Evolutionary conservation across 2,113 vertebrate genomes (phyloP).

Genomic region (Petromus typicus): DNA sequence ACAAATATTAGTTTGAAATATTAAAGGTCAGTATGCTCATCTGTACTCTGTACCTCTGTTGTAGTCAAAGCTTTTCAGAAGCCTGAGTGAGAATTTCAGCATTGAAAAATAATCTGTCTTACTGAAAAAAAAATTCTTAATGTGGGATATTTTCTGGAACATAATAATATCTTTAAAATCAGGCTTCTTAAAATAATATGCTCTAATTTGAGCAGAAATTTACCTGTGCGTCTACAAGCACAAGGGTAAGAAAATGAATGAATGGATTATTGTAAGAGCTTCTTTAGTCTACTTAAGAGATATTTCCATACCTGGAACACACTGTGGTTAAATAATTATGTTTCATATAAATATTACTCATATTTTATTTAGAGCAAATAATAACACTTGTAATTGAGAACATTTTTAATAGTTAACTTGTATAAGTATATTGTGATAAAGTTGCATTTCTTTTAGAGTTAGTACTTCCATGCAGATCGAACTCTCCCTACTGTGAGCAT

Average conservation of each 20-base stretch:
- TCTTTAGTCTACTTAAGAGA: not conserved
- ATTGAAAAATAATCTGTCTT: not conserved
- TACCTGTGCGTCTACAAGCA: conserved; percentile 5
- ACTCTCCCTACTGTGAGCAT: not conserved
- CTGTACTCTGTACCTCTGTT: not conserved
- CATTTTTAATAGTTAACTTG: not conserved
- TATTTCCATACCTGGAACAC: not conserved
- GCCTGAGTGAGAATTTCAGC: not conserved
- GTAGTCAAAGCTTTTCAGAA: not conserved
- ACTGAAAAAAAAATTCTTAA: conserved; percentile 6
- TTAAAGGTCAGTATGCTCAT: not conserved
- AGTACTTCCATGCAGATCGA: not conserved
- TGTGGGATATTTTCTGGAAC: conserved; percentile 59
- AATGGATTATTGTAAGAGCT: not conserved
- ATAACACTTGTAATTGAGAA: conserved; percentile 8
- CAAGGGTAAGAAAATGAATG: not conserved
- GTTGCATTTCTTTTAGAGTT: conserved; percentile 1
- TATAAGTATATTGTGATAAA: not conserved
- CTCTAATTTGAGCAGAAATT: conserved; percentile 8
- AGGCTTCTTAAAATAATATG: not conserved
- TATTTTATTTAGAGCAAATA: conserved; percentile 55
- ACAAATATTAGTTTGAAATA: not conserved
- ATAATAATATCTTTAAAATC: conserved; percentile 35
- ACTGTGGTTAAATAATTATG: conserved; percentile 6
- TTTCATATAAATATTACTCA: conserved; percentile 27